phyloP scores from a whole-genome alignment of 2,797 vertebrate species.

The Scarus forsteni region DNA sequence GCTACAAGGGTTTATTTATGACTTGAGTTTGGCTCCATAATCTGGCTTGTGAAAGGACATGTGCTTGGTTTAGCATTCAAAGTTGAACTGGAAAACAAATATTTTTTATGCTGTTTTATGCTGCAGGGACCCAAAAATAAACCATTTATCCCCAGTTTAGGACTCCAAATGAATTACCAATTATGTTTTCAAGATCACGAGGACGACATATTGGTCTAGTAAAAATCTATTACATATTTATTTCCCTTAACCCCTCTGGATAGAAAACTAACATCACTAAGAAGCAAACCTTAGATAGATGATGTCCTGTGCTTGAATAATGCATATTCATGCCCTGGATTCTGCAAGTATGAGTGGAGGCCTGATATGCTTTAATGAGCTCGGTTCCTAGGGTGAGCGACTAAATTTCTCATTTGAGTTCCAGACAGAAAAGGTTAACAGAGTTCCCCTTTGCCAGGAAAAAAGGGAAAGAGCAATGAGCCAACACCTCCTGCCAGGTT shows the following conservation, averaged over 20 bases:
- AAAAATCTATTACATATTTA: constrained; percentile 16
- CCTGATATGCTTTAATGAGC: constrained; percentile 75
- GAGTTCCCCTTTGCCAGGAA: constrained; percentile 37
- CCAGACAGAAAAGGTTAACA: constrained; percentile 68
- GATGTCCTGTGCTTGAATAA: constrained; percentile 61
- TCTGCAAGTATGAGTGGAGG: constrained; percentile 43
- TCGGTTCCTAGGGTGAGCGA: constrained; percentile 48
- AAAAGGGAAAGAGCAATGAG: constrained; percentile 9
- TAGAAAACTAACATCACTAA: constrained; percentile 26
- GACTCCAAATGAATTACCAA: constrained; percentile 26
- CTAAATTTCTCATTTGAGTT: constrained; percentile 69
- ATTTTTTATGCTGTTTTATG: no score
- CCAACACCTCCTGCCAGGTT: constrained; percentile 26
- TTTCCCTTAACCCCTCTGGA: constrained; percentile 15
- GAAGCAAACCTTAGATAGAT: constrained; percentile 51
- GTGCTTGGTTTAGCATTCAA: no score
- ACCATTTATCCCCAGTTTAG: constrained; percentile 20
- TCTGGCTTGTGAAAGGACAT: no score
- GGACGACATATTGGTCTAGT: constrained; percentile 7
- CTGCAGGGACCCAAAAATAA: no score
- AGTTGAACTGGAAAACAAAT: no score
- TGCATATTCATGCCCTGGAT: constrained; percentile 72
- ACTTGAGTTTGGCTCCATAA: no score
- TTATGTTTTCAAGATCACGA: constrained; percentile 24
- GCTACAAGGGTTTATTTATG: no score